phyloP scores from a whole-genome alignment of 1,140 invertebrate species.

The Cardiocondyla obscurior region DNA sequence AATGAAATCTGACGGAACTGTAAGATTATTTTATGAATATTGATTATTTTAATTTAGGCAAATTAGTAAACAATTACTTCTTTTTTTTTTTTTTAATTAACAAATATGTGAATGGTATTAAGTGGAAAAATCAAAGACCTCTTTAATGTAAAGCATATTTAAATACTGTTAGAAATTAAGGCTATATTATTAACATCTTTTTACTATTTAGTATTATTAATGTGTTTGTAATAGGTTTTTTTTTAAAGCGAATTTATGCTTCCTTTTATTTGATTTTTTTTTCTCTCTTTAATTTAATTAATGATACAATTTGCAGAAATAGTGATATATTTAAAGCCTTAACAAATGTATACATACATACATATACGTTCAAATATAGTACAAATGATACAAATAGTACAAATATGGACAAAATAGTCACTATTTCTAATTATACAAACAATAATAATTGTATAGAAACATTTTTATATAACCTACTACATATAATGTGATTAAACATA shows the following conservation, averaged over 20 bases:
- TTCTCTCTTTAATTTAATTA: not conserved
- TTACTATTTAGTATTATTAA: not conserved
- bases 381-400: conserved; percentile 15
- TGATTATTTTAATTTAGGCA: not conserved
- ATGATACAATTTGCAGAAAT: not conserved
- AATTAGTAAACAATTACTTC: not conserved
- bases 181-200: not conserved
- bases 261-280: not conserved
- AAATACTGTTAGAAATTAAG: not conserved
- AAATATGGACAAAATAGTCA: conserved; percentile 4
- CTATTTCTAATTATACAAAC: not conserved
- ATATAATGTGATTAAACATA: not conserved
- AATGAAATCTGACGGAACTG: not conserved
- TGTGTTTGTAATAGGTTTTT: not conserved
- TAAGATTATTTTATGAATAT: conserved; percentile 45
- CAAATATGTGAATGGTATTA: not conserved
- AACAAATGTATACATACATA: not conserved
- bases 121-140: not conserved
- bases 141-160: not conserved
- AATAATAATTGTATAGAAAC: not conserved
- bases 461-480: not conserved
- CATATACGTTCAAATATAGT: not conserved
- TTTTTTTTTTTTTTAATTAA: not conserved
- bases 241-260: not conserved
- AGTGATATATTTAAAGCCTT: not conserved